These are phyloP conservation scores for Hyles lineata DNA, from an alignment of 2,888 invertebrate genomes.

Conservation along the genomic window DNA sequence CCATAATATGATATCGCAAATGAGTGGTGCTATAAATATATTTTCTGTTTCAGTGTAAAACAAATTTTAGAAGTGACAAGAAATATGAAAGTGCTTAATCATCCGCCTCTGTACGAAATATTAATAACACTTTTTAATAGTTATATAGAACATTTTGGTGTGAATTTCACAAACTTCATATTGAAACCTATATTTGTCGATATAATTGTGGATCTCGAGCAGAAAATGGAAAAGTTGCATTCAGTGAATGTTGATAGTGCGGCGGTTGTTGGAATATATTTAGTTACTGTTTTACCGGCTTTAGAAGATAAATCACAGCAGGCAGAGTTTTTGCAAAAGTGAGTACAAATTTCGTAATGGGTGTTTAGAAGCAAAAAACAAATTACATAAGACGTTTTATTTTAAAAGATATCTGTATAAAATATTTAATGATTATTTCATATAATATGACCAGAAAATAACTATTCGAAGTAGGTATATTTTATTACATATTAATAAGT, in stretches of 20 bases:
- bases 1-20: background rate
- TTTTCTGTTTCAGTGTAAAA: slow-evolving; percentile 67
- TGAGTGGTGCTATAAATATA: background rate
- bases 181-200: slow-evolving; percentile 85
- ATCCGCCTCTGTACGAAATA: slow-evolving; percentile 66
- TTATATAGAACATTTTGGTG: slow-evolving; percentile 87
- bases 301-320: slow-evolving; percentile 80
- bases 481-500: background rate
- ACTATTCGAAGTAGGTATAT: too few relatives aligned
- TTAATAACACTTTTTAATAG: slow-evolving; percentile 68
- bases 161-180: slow-evolving; percentile 84
- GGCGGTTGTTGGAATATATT: slow-evolving; percentile 86
- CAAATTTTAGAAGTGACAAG: slow-evolving; percentile 69
- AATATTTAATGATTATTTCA: too few relatives aligned
- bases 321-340: slow-evolving; percentile 85
- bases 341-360: slow-evolving; percentile 51
- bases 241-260: slow-evolving; percentile 81
- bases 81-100: slow-evolving; percentile 65
- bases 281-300: slow-evolving; percentile 83
- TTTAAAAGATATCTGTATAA: too few relatives aligned
- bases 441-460: too few relatives aligned
- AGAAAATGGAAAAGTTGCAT: slow-evolving; percentile 84
- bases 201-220: slow-evolving; percentile 85
- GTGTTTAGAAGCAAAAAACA: background rate
- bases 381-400: too few relatives aligned